Evolutionary conservation across 2,888 invertebrate species (phyloP), one percentile per base, ranked within the genome.

Genomic region (Osmoderma eremita): DNA sequence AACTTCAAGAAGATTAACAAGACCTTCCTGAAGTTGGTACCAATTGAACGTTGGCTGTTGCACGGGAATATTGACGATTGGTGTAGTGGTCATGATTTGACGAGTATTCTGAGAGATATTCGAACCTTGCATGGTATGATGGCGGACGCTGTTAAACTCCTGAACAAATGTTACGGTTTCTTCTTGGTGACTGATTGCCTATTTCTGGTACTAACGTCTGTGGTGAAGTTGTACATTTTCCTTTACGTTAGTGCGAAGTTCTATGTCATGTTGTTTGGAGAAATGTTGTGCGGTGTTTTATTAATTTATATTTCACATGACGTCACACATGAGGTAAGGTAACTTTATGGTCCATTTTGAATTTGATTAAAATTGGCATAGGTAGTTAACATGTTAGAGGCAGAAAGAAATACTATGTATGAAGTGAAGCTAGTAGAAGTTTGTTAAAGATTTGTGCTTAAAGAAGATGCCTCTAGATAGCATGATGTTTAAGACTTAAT

Each of bases 291-390:
- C 39, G 20, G 45, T 18, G 24, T 65, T 36, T 39, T 20, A 4
- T 42, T 65, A 24, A 49, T 58, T 48, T 65, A 45, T n/a, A 38
- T 65, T 39, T 65, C 65, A 12, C 65, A 65, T 22, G 48, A 38
- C 2, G 15, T 65, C 13, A 54, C 45, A 22, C 20, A 20, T 1
- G 48, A 58, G 65, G 65, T 65, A 58, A 65, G 65, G 10, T 18
- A 17, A 18, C 18, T 18, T 50, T 18, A 15, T 50, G 10, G 1
- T 42, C n/a, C n/a, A 30, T 30, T 30, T 30, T 30, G 1, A 42
- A 42, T n/a, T 4, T 42, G 4, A 10, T 30, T 30, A 3, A 42
- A 42, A 42, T 4, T 42, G 4, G 41, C 8, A n/a, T 41, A n/a
- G 3, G 24, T 24, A 24, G 24, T 4, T 24, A 24, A 41, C 41